Conservation (phyloP, 2,113 vertebrate species). For the Mesoclemmys tuberculata region DNA sequence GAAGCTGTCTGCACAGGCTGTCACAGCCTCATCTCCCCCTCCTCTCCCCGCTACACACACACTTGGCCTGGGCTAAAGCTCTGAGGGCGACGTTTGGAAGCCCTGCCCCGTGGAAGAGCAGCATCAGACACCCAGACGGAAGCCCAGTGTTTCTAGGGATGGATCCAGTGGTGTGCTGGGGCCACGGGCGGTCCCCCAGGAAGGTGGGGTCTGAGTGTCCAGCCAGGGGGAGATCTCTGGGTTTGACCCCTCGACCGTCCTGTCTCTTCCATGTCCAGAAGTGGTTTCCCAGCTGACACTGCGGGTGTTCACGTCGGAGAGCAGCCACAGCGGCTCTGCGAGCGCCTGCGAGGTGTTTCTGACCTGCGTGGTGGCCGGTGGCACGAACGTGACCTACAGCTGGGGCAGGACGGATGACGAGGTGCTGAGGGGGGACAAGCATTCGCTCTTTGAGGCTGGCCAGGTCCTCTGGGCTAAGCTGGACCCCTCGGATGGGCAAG, state of each 20-base stretch:
- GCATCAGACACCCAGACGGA: constrained; percentile 28
- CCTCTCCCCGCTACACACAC: not conserved
- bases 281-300: constrained; percentile 44
- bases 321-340: not conserved
- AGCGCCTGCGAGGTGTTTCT: constrained; percentile 53
- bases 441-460: not conserved
- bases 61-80: not conserved
- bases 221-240: not conserved
- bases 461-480: constrained; percentile 34
- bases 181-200: constrained; percentile 9
- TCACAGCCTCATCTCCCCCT: not conserved
- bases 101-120: not conserved
- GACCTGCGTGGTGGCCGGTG: constrained; percentile 43
- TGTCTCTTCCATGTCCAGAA: constrained; percentile 18
- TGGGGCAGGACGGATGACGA: constrained; percentile 26
- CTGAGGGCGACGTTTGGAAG: not conserved
- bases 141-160: constrained; percentile 24
- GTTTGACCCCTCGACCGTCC: not conserved
- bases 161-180: constrained; percentile 49
- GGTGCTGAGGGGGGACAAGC: fast-evolving
- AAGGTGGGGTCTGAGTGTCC: constrained; percentile 27
- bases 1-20: not conserved
- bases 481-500: not conserved
- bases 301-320: constrained; percentile 44
- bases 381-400: constrained; percentile 56